A percentile compares a stretch with the other conserved stretches of the same genome.
phyloP scores from a whole-genome alignment of 64 coral and sea anemone genomes.

The Dendronephthya gigantea region DNA sequence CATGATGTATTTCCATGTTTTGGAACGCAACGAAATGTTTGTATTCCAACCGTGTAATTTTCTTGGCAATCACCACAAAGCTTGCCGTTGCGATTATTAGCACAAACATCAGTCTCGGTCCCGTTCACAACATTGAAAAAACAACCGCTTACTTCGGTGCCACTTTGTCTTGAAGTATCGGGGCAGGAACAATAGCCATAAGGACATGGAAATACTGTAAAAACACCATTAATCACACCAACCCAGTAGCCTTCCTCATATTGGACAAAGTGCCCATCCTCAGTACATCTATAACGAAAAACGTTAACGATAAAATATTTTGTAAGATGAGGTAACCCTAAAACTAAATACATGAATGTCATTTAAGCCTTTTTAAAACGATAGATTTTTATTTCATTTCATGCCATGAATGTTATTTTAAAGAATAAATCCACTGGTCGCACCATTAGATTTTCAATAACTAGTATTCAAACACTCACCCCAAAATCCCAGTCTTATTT shows the following conservation, averaged over 20 bases:
- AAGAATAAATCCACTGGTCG: neutral
- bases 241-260: constrained; percentile 66
- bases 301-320: neutral
- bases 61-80: constrained; percentile 62
- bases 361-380: no score
- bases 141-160: constrained; percentile 39
- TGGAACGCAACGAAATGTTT: neutral
- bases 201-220: constrained; percentile 66
- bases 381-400: no score
- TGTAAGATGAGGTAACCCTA: neutral
- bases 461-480: constrained; percentile 27
- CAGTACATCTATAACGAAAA: neutral
- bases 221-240: constrained; percentile 7
- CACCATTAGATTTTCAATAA: neutral
- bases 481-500: constrained; percentile 29
- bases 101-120: constrained; percentile 42
- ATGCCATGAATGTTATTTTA: no score
- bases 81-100: constrained; percentile 39
- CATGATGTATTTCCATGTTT: constrained; percentile 8
- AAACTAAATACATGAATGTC: neutral
- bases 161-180: neutral
- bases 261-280: constrained; percentile 41
- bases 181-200: constrained; percentile 57
- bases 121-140: constrained; percentile 24
- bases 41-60: constrained; percentile 53